Evolutionary conservation across 1,140 invertebrate species (phyloP).

Genomic region (Penaeus chinensis): DNA sequence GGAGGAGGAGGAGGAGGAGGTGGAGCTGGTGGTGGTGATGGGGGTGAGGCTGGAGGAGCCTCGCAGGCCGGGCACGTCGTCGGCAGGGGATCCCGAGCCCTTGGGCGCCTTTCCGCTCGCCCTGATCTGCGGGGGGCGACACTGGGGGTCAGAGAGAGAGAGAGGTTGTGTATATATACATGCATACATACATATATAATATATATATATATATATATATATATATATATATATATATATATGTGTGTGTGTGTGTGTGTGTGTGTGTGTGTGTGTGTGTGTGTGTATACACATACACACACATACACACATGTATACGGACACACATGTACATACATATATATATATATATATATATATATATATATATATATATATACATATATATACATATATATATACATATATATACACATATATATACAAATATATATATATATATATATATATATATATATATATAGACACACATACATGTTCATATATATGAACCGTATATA

Average conservation of each 20-base stretch:
- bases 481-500: no score
- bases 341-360: no score
- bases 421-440: no score
- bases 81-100: constrained; percentile 6
- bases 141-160: background rate
- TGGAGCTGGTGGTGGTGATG: constrained; percentile 27
- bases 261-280: background rate
- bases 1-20: constrained; percentile 5
- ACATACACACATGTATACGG: no score
- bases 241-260: background rate
- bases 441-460: no score
- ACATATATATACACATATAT: no score
- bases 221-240: constrained; percentile 26
- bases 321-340: no score
- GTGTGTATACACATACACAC: constrained; percentile 2
- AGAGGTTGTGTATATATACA: background rate
- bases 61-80: background rate
- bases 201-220: constrained; percentile 14
- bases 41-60: background rate
- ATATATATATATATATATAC: no score
- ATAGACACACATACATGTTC: no score
- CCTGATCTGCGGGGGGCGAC: background rate
- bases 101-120: background rate
- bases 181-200: background rate
- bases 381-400: no score